A percentile compares a stretch with the other conserved stretches of the same genome.
Conservation (phyloP, 2,797 vertebrate species). For the Ptychobarbus kaznakovi region DNA sequence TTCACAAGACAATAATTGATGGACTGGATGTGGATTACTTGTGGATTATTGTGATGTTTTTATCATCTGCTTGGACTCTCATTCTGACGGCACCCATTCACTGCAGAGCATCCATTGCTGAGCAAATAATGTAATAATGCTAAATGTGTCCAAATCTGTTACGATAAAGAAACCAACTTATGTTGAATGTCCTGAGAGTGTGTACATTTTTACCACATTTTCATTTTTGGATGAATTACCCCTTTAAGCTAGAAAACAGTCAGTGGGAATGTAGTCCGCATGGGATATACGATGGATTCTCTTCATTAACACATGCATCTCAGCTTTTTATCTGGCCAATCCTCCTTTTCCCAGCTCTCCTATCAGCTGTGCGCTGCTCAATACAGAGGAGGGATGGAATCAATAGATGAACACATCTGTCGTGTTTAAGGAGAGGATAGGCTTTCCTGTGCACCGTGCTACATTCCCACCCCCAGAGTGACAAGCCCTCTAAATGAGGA, state of each 20-base stretch:
- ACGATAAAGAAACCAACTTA: neutral
- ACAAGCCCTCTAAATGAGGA: conserved; percentile 54
- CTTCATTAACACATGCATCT: conserved; percentile 58
- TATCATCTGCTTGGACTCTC: neutral
- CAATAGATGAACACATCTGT: conserved; percentile 63
- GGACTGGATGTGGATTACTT: neutral
- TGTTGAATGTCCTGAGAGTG: neutral
- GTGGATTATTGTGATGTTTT: neutral
- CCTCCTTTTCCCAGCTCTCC: conserved; percentile 53
- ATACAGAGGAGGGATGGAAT: conserved; percentile 55
- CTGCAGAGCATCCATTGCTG: neutral
- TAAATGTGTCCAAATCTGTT: neutral
- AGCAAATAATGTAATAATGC: neutral
- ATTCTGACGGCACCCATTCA: neutral
- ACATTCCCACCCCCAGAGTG: conserved; percentile 50
- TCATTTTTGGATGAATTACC: neutral
- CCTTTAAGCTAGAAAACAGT: neutral
- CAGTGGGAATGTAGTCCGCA: neutral
- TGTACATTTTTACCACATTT: neutral
- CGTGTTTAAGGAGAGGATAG: conserved; percentile 50
- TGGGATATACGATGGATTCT: conserved; percentile 9
- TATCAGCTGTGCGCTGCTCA: conserved; percentile 42
- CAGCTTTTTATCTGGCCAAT: conserved; percentile 47
- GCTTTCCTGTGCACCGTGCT: conserved; percentile 36
- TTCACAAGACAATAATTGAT: neutral